phyloP scores from a whole-genome alignment of 2,888 invertebrate genomes.

The Amphipyra tragopoginis region DNA sequence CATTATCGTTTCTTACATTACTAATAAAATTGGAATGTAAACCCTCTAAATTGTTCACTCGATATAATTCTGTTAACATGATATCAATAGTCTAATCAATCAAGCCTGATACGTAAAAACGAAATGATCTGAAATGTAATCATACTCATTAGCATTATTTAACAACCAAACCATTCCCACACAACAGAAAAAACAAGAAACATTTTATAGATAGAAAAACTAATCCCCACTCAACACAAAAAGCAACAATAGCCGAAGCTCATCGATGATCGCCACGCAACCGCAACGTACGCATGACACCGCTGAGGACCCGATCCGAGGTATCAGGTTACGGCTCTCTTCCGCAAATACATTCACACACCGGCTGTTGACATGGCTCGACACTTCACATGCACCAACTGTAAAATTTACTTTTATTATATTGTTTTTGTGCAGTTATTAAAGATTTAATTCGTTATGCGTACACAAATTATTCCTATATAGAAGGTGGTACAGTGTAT shows the following conservation, averaged over 20 bases:
- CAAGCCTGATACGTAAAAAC: too few species aligned
- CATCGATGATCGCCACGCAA: constrained; percentile 58
- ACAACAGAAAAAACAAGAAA: constrained; percentile 1
- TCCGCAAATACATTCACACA: constrained; percentile 73
- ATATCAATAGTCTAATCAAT: too few species aligned
- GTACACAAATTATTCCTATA: neutral
- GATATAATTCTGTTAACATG: too few species aligned
- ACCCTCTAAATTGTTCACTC: too few species aligned
- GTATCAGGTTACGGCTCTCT: constrained; percentile 73
- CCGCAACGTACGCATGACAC: constrained; percentile 62
- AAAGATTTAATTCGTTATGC: constrained; percentile 24
- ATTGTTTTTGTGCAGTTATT: neutral
- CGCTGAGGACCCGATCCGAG: constrained; percentile 28
- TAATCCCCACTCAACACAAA: neutral
- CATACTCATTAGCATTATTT: too few species aligned
- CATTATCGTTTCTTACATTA: too few species aligned
- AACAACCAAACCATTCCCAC: constrained; percentile 12
- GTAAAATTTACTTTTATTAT: constrained; percentile 35
- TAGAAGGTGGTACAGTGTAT: too few species aligned
- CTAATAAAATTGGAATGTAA: too few species aligned
- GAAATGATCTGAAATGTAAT: too few species aligned
- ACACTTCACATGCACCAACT: constrained; percentile 59
- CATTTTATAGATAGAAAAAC: constrained; percentile 11
- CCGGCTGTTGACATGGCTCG: constrained; percentile 61
- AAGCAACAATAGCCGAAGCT: constrained; percentile 60